Evolutionary conservation across 2,888 invertebrate genomes (phyloP).

Genomic region (Neelides folsomi): DNA sequence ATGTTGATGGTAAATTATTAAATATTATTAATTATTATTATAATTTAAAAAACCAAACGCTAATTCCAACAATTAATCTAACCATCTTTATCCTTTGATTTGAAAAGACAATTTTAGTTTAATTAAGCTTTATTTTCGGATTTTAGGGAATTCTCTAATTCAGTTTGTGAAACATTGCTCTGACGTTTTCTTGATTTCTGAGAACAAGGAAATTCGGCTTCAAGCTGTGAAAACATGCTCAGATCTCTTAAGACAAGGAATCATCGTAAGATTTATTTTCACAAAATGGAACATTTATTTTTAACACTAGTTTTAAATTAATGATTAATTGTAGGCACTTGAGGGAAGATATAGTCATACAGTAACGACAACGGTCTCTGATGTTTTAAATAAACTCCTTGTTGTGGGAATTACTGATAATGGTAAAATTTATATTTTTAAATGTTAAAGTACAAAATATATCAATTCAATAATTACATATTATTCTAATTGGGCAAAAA

Average conservation of each 20-base stretch:
- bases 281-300: too few relatives aligned
- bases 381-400: constrained; percentile 78
- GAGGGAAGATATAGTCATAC: constrained; percentile 46
- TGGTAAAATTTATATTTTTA: constrained; percentile 36
- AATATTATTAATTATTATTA: too few relatives aligned
- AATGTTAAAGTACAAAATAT: neutral
- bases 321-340: constrained; percentile 30
- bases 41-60: too few relatives aligned
- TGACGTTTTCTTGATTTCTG: constrained; percentile 77
- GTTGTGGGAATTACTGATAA: constrained; percentile 90
- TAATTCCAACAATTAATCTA: too few relatives aligned
- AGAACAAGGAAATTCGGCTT: constrained; percentile 77
- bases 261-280: constrained; percentile 44
- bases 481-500: too few relatives aligned
- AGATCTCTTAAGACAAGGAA: constrained; percentile 68
- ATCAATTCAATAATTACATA: too few relatives aligned
- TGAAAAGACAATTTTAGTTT: too few relatives aligned
- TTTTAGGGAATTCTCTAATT: constrained; percentile 61
- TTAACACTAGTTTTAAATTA: neutral
- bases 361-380: constrained; percentile 73
- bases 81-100: too few relatives aligned
- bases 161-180: constrained; percentile 87
- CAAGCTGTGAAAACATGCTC: constrained; percentile 93
- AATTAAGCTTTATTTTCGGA: neutral
- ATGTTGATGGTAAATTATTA: constrained; percentile 57